These are phyloP conservation scores for Oreonectes daqikongensis DNA, from an alignment of 2,797 vertebrate species.

Conservation along the genomic window DNA sequence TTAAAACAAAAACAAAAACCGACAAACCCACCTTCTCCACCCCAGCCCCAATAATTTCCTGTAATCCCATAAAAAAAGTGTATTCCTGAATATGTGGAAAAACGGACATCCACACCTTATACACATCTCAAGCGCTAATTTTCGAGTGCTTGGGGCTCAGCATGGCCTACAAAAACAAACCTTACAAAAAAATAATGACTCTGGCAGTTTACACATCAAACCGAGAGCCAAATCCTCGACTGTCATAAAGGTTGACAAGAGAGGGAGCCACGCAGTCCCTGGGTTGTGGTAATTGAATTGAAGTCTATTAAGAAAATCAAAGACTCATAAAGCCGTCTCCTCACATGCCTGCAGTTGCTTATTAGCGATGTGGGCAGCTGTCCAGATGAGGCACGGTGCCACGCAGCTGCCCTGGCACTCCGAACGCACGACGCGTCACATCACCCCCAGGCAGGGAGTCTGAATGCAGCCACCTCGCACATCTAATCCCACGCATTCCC, in stretches of 20 bases:
- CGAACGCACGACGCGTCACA: slow-evolving; percentile 21
- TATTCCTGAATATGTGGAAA: background rate
- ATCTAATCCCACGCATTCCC: slow-evolving; percentile 16
- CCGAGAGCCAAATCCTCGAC: slow-evolving; percentile 36
- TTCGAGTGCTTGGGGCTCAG: background rate
- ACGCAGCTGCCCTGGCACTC: slow-evolving; percentile 73
- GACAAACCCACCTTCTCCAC: background rate
- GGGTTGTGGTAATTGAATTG: slow-evolving; percentile 39
- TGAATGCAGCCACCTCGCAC: slow-evolving; percentile 45
- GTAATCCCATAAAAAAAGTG: slow-evolving; percentile 3
- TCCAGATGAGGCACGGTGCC: slow-evolving; percentile 72
- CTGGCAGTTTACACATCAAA: slow-evolving; percentile 44
- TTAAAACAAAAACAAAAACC: background rate
- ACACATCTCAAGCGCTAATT: background rate
- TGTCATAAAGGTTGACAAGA: slow-evolving; percentile 30
- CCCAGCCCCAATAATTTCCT: slow-evolving; percentile 4
- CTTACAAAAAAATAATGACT: slow-evolving; percentile 26
- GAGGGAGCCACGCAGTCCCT: slow-evolving; percentile 18
- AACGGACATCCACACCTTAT: slow-evolving; percentile 4
- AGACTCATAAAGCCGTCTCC: slow-evolving; percentile 64
- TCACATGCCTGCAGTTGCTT: slow-evolving; percentile 65
- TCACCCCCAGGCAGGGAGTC: slow-evolving; percentile 47
- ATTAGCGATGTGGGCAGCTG: slow-evolving; percentile 65
- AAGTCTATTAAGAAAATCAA: slow-evolving; percentile 52
- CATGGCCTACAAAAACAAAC: slow-evolving; percentile 1